Evolutionary conservation across 2,888 invertebrate species (phyloP).

Genomic region (Ornithoptera alexandrae): DNA sequence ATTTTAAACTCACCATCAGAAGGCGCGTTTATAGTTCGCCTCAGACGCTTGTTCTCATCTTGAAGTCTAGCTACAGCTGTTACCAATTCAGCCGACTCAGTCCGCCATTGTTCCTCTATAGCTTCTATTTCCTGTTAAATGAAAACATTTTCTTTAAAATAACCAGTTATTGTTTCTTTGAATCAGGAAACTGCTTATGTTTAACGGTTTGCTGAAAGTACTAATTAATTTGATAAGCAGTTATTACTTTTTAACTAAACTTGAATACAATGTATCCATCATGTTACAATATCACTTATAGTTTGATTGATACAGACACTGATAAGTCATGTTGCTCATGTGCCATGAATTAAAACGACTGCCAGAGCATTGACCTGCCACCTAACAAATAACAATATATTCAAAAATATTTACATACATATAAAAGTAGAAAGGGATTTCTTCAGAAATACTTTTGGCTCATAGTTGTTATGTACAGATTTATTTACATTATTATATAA

Average conservation of each 20-base stretch:
- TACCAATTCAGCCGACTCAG: constrained; percentile 94
- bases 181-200: not conserved
- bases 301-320: not conserved
- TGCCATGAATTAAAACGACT: not conserved
- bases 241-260: not conserved
- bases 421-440: not conserved
- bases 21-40: constrained; percentile 73
- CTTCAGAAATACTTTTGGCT: not conserved
- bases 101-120: constrained; percentile 97
- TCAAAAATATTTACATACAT: not conserved
- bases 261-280: not conserved
- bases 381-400: not conserved
- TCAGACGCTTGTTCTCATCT: constrained; percentile 93
- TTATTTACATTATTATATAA: not conserved
- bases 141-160: constrained; percentile 22
- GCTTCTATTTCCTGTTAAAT: constrained; percentile 92
- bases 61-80: constrained; percentile 91
- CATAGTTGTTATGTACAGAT: not conserved
- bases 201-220: not conserved
- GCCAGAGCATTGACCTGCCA: not conserved
- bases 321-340: not conserved
- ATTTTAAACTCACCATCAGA: constrained; percentile 60
- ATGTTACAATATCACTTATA: not conserved
- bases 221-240: not conserved
- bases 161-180: not conserved